Conservation (phyloP, 1,140 invertebrate genomes). For the Apis cerana region DNA sequence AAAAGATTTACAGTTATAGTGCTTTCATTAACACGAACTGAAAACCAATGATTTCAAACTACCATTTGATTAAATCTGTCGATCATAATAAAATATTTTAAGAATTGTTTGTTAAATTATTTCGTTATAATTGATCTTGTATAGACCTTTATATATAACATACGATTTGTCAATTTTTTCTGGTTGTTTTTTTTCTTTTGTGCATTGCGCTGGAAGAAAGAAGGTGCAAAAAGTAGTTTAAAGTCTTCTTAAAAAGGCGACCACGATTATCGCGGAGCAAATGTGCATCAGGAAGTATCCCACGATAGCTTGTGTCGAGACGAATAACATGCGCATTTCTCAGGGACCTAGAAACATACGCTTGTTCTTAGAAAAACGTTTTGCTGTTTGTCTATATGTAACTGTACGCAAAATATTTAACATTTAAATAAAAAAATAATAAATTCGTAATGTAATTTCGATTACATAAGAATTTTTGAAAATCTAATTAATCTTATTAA, state of each 20-base stretch:
- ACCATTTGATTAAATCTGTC: neutral
- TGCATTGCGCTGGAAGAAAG: neutral
- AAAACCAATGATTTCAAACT: neutral
- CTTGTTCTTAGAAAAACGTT: neutral
- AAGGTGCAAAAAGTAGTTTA: slow-evolving; percentile 11
- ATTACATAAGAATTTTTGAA: neutral
- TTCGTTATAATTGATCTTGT: neutral
- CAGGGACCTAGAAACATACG: slow-evolving; percentile 32
- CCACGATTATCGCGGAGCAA: slow-evolving; percentile 5
- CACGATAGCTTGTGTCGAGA: slow-evolving; percentile 50
- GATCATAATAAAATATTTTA: neutral
- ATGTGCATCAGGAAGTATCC: slow-evolving; percentile 51
- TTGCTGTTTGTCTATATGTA: neutral
- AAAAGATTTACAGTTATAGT: neutral
- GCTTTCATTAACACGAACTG: neutral
- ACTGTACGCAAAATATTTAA: neutral
- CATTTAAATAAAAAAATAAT: neutral
- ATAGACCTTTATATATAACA: no score
- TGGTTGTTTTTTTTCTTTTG: neutral
- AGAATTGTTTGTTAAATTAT: neutral
- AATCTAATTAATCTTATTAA: no score
- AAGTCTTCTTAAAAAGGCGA: slow-evolving; percentile 26
- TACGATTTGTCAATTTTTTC: neutral
- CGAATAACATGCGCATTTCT: slow-evolving; percentile 54
- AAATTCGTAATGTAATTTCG: neutral